These are phyloP conservation scores for Acanthosepion lycidas DNA, from an alignment of 2,888 invertebrate species.

Conservation along the genomic window DNA sequence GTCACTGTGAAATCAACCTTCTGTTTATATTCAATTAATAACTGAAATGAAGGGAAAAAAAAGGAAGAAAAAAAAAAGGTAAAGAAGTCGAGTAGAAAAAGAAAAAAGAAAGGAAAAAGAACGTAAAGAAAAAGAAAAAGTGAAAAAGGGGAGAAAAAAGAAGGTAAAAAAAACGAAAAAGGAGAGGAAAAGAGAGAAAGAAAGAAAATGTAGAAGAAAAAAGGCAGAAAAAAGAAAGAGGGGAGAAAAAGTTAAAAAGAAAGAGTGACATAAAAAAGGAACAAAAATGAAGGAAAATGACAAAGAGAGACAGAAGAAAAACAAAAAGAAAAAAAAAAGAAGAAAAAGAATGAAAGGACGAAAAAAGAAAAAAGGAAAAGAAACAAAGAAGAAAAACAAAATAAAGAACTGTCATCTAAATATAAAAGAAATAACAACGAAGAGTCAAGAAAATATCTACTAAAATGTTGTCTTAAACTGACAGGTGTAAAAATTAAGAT, in stretches of 20 bases:
- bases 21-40: conserved; percentile 1
- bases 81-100: too few relatives aligned
- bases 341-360: not conserved
- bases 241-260: too few relatives aligned
- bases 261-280: not conserved
- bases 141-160: too few relatives aligned
- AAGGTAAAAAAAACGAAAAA: too few relatives aligned
- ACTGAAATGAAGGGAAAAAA: not conserved
- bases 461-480: not conserved
- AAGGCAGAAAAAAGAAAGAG: too few relatives aligned
- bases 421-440: too few relatives aligned
- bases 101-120: too few relatives aligned
- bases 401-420: not conserved
- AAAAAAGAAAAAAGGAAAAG: not conserved
- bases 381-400: not conserved
- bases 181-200: too few relatives aligned
- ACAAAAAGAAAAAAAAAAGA: too few relatives aligned
- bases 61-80: not conserved
- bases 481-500: not conserved
- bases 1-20: not conserved
- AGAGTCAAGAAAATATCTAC: not conserved
- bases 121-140: too few relatives aligned
- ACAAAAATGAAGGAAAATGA: not conserved
- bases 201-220: too few relatives aligned
- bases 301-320: too few relatives aligned